These are phyloP conservation scores for Nannospalax galili DNA, from an alignment of 2,113 vertebrate genomes.

Conservation along the genomic window DNA sequence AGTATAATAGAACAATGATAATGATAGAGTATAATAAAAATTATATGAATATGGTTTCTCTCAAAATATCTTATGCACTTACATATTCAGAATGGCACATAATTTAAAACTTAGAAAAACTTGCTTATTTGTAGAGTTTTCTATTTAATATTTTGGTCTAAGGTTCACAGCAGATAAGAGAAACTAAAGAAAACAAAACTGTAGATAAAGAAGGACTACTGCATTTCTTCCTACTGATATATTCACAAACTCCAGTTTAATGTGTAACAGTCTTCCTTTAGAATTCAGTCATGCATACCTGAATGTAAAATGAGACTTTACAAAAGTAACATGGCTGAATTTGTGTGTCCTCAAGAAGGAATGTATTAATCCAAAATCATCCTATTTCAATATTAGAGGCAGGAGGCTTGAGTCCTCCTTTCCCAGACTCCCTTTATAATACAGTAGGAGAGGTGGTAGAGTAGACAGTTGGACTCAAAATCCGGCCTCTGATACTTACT, in stretches of 20 bases:
- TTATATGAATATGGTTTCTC: neutral
- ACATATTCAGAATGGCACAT: no score
- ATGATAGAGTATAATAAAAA: neutral
- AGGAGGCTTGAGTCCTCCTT: neutral
- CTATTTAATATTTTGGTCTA: neutral
- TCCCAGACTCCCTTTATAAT: neutral
- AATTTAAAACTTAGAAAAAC: neutral
- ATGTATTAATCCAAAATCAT: neutral
- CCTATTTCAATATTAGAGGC: neutral
- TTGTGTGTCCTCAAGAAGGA: neutral
- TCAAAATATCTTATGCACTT: neutral
- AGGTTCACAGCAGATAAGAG: neutral
- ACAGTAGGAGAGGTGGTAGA: neutral
- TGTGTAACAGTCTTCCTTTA: neutral
- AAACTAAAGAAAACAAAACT: neutral
- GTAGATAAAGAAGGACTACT: neutral
- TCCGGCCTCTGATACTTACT: neutral
- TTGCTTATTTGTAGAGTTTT: neutral
- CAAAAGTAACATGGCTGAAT: neutral
- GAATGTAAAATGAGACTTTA: neutral
- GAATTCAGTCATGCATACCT: neutral
- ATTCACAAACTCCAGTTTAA: slow-evolving; percentile 1
- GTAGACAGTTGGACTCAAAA: neutral
- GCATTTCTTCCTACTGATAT: neutral
- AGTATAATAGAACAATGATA: neutral